These are phyloP conservation scores for Menidia menidia DNA, from an alignment of 2,797 vertebrate species.

Conservation along the genomic window DNA sequence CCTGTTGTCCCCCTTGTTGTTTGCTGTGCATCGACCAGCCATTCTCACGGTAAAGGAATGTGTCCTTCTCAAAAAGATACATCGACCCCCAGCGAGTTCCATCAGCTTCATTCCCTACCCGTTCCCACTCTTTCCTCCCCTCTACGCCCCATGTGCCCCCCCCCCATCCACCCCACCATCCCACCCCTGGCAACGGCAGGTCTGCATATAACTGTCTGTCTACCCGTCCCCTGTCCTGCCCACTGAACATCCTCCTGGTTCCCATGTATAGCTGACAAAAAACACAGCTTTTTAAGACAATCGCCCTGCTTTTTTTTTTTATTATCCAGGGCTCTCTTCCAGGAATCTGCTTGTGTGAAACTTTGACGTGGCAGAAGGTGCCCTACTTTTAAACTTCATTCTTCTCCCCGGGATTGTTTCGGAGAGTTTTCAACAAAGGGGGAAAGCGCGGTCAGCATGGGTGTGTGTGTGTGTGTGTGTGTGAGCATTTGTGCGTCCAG, in stretches of 20 bases:
- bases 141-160: slow-evolving; percentile 39
- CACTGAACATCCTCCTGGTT: slow-evolving; percentile 67
- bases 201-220: slow-evolving; percentile 29
- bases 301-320: slow-evolving; percentile 51
- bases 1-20: slow-evolving; percentile 47
- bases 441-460: slow-evolving; percentile 67
- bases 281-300: slow-evolving; percentile 50
- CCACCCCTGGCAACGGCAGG: not conserved
- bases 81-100: slow-evolving; percentile 56
- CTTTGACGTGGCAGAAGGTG: slow-evolving; percentile 81
- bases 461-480: slow-evolving; percentile 68
- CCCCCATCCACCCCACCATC: slow-evolving; percentile 22
- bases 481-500: slow-evolving; percentile 69
- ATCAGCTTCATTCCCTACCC: slow-evolving; percentile 38
- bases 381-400: slow-evolving; percentile 84
- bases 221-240: slow-evolving; percentile 26
- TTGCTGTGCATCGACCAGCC: slow-evolving; percentile 50
- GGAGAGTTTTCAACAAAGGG: slow-evolving; percentile 75
- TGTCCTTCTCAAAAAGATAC: slow-evolving; percentile 68
- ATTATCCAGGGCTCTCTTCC: slow-evolving; percentile 67
- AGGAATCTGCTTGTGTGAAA: slow-evolving; percentile 78
- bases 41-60: slow-evolving; percentile 82
- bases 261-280: slow-evolving; percentile 67
- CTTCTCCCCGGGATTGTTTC: slow-evolving; percentile 80
- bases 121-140: slow-evolving; percentile 39